A percentile compares a stretch with the other conserved stretches of the same genome.
These are phyloP conservation scores for Andrena minutula DNA, from an alignment of 2,888 invertebrate species.

Conservation along the genomic window DNA sequence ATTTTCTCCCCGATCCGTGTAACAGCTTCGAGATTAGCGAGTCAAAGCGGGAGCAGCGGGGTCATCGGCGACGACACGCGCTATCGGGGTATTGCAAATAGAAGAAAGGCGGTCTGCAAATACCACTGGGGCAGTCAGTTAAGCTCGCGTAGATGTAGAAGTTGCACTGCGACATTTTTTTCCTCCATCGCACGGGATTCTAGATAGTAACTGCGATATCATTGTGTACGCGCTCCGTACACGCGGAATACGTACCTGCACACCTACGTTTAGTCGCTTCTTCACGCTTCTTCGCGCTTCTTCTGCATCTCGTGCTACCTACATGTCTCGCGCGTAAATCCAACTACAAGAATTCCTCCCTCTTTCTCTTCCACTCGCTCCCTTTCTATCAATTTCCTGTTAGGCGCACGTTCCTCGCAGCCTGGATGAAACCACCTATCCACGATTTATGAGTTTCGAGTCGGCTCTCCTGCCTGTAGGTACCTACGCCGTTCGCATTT, in stretches of 20 bases:
- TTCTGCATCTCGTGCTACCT: slow-evolving; percentile 28
- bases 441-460: slow-evolving; percentile 30
- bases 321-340: slow-evolving; percentile 36
- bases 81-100: slow-evolving; percentile 68
- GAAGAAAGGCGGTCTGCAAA: slow-evolving; percentile 64
- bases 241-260: background rate
- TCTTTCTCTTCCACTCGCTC: too few species aligned
- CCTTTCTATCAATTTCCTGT: slow-evolving; percentile 51
- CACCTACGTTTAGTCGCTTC: slow-evolving; percentile 35
- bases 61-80: slow-evolving; percentile 67
- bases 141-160: slow-evolving; percentile 43
- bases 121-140: slow-evolving; percentile 70
- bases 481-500: background rate
- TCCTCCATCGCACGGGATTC: slow-evolving; percentile 23
- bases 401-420: slow-evolving; percentile 31
- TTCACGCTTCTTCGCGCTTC: slow-evolving; percentile 18
- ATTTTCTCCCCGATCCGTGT: slow-evolving; percentile 63
- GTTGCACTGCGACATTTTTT: slow-evolving; percentile 38
- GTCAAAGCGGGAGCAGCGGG: slow-evolving; percentile 46
- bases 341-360: slow-evolving; percentile 24
- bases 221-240: background rate
- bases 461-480: background rate
- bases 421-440: slow-evolving; percentile 29
- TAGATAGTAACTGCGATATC: background rate
- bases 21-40: slow-evolving; percentile 59